A percentile compares a stretch with the other conserved stretches of the same genome.
Evolutionary conservation across 2,888 invertebrate genomes (phyloP).

Genomic region (Drosophila neotestacea): DNA sequence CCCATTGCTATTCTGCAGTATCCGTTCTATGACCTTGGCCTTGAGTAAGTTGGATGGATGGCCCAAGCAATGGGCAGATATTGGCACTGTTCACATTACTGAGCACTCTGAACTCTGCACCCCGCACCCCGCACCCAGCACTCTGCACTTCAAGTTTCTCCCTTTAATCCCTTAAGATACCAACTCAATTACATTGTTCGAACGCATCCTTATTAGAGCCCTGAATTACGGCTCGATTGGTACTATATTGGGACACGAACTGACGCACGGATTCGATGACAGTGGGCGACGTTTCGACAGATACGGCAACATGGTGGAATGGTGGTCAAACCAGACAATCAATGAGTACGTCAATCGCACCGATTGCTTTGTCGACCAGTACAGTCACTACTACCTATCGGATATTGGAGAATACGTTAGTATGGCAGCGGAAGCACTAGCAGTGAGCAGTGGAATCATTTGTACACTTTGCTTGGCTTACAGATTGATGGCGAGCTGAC

Average conservation of each 20-base stretch:
- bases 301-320: slow-evolving; percentile 93
- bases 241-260: slow-evolving; percentile 91
- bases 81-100: slow-evolving; percentile 24
- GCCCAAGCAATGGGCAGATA: not conserved
- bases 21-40: slow-evolving; percentile 93
- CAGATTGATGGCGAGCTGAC: slow-evolving; percentile 91
- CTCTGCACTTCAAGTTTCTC: slow-evolving; percentile 29
- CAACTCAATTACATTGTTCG: slow-evolving; percentile 52
- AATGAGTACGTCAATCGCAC: slow-evolving; percentile 91
- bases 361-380: slow-evolving; percentile 94
- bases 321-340: slow-evolving; percentile 94
- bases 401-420: slow-evolving; percentile 88
- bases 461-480: slow-evolving; percentile 43
- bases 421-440: slow-evolving; percentile 40
- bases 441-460: slow-evolving; percentile 1
- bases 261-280: slow-evolving; percentile 87
- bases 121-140: slow-evolving; percentile 12
- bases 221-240: slow-evolving; percentile 94
- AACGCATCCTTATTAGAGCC: slow-evolving; percentile 86
- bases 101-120: slow-evolving; percentile 23
- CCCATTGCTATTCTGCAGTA: slow-evolving; percentile 93
- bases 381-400: slow-evolving; percentile 88
- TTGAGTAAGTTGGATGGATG: slow-evolving; percentile 89
- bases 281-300: slow-evolving; percentile 92
- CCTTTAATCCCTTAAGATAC: slow-evolving; percentile 44